phyloP scores from a whole-genome alignment of 2,888 invertebrate genomes.

The Tromatobia lineatoria region DNA sequence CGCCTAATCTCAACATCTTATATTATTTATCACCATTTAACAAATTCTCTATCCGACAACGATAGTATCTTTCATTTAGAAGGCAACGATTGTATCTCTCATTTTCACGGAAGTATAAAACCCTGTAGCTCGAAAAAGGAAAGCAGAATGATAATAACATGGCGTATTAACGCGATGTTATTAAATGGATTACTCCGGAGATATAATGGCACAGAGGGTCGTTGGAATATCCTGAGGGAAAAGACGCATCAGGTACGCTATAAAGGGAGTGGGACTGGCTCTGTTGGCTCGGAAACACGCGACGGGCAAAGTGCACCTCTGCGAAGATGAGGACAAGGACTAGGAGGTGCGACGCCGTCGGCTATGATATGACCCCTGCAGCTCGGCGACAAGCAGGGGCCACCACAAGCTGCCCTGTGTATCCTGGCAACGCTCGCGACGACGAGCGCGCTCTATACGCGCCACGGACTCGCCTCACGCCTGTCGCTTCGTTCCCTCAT shows the following conservation, averaged over 20 bases:
- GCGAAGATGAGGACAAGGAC: slow-evolving; percentile 38
- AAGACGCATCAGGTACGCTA: slow-evolving; percentile 20
- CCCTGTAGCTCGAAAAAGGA: neutral
- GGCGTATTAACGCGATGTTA: neutral
- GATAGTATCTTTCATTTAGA: neutral
- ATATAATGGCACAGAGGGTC: slow-evolving; percentile 14
- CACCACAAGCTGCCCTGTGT: slow-evolving; percentile 19
- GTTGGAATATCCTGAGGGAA: slow-evolving; percentile 47
- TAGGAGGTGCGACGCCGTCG: slow-evolving; percentile 28
- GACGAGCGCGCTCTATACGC: neutral
- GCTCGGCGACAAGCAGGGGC: slow-evolving; percentile 28
- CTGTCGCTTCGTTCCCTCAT: slow-evolving; percentile 17
- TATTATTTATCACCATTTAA: too few relatives aligned
- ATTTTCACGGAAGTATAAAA: neutral
- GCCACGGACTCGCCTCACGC: neutral
- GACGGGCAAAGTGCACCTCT: slow-evolving; percentile 8
- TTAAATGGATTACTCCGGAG: slow-evolving; percentile 40
- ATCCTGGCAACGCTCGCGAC: slow-evolving; percentile 58
- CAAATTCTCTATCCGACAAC: neutral
- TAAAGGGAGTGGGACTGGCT: neutral
- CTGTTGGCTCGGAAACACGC: slow-evolving; percentile 45
- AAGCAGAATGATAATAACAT: neutral
- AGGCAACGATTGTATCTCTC: neutral
- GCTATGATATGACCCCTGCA: slow-evolving; percentile 43
- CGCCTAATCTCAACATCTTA: too few relatives aligned